These are phyloP conservation scores for Puffinus mauretanicus DNA, from an alignment of 2,113 vertebrate genomes.

Conservation along the genomic window DNA sequence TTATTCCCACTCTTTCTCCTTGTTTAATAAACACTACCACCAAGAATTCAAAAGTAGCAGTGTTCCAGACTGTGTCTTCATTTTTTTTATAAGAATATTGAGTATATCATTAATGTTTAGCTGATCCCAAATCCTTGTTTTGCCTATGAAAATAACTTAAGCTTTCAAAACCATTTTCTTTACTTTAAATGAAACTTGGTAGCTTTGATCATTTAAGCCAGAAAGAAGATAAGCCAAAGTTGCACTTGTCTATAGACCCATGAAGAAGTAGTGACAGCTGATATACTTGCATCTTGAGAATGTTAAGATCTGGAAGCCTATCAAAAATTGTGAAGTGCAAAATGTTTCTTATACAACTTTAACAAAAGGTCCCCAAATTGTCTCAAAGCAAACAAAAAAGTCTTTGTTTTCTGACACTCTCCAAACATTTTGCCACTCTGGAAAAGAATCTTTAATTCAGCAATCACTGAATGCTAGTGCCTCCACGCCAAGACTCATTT, in stretches of 20 bases:
- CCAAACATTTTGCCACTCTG: not conserved
- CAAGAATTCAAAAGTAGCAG: not conserved
- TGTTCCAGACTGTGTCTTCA: not conserved
- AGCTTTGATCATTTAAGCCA: not conserved
- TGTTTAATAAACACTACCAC: not conserved
- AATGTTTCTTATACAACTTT: not conserved
- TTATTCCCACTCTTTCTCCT: not conserved
- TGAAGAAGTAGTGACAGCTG: not conserved
- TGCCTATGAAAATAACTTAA: not conserved
- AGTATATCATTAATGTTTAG: not conserved
- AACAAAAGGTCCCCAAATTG: not conserved
- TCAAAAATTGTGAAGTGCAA: not conserved
- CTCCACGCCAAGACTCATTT: not conserved
- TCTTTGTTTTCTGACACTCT: not conserved
- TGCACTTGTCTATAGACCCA: not conserved
- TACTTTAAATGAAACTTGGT: not conserved
- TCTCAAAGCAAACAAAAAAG: not conserved
- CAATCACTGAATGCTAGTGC: not conserved
- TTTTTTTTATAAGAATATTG: not conserved
- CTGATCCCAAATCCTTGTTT: not conserved
- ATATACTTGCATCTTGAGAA: not conserved
- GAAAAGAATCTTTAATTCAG: not conserved
- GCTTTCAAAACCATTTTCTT: not conserved
- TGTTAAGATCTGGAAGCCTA: not conserved
- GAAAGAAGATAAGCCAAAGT: not conserved